A percentile compares a stretch with the other conserved stretches of the same genome.
phyloP scores from a whole-genome alignment of 2,113 vertebrate species.

The Gobius niger region DNA sequence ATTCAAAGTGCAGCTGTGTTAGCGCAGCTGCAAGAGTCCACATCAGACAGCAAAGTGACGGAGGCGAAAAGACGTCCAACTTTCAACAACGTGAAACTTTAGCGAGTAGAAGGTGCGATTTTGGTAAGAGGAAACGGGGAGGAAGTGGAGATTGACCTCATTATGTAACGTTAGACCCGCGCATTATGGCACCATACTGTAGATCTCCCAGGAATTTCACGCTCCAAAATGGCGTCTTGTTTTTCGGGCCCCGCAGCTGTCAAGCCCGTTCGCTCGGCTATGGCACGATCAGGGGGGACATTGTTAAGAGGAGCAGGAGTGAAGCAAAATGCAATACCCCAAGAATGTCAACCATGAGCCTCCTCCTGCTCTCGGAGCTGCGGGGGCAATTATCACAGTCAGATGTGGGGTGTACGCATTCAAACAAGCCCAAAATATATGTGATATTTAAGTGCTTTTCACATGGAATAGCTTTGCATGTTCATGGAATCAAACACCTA shows the following conservation, averaged over 20 bases:
- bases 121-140: constrained; percentile 37
- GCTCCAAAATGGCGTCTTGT: constrained; percentile 60
- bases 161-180: constrained; percentile 67
- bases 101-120: constrained; percentile 37
- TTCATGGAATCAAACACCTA: no score
- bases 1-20: constrained; percentile 52
- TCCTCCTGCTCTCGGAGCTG: constrained; percentile 13
- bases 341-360: constrained; percentile 49
- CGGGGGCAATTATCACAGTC: constrained; percentile 47
- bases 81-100: constrained; percentile 12
- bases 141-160: constrained; percentile 62
- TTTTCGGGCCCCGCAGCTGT: constrained; percentile 60
- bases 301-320: constrained; percentile 58
- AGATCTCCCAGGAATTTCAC: constrained; percentile 60
- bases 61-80: constrained; percentile 10
- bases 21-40: constrained; percentile 35
- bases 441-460: no score
- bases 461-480: no score
- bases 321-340: constrained; percentile 61
- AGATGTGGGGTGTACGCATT: constrained; percentile 20
- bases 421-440: not conserved
- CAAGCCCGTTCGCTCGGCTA: constrained; percentile 40
- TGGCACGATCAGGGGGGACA: constrained; percentile 57
- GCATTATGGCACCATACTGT: constrained; percentile 34
- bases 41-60: not conserved